A percentile compares a stretch with the other conserved stretches of the same genome.
phyloP scores from a whole-genome alignment of 64 coral and sea anemone species.

The Catalaphyllia jardinei region DNA sequence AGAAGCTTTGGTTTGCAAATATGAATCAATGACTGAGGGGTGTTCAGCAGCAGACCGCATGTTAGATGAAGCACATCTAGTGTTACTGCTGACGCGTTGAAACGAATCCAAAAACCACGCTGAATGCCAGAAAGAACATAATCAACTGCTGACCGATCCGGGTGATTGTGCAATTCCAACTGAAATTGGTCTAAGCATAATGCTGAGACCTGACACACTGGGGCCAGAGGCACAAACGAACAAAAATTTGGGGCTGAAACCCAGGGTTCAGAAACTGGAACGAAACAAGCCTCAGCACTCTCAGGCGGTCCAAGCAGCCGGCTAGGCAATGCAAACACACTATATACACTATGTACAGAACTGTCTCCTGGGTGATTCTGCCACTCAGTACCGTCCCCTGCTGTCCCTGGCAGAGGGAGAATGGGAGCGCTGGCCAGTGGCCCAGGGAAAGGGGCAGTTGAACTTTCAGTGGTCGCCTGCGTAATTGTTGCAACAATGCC shows the following conservation, averaged over 20 bases:
- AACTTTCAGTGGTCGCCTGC: neutral
- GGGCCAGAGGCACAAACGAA: too few relatives aligned
- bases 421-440: neutral
- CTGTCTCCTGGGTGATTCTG: neutral
- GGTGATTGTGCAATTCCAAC: neutral
- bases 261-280: neutral
- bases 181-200: neutral
- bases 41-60: neutral
- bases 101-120: constrained; percentile 37
- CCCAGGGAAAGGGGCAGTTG: neutral
- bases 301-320: neutral
- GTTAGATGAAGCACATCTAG: neutral
- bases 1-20: too few relatives aligned
- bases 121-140: too few relatives aligned
- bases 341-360: constrained; percentile 1
- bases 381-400: neutral
- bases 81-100: neutral
- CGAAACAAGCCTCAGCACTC: neutral
- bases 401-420: neutral
- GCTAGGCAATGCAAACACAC: neutral
- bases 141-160: neutral
- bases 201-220: neutral
- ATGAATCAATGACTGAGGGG: too few relatives aligned
- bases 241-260: neutral
- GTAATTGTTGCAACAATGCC: neutral